Evolutionary conservation across 2,888 invertebrate genomes (phyloP).

Genomic region (Pyrochroa serraticornis): DNA sequence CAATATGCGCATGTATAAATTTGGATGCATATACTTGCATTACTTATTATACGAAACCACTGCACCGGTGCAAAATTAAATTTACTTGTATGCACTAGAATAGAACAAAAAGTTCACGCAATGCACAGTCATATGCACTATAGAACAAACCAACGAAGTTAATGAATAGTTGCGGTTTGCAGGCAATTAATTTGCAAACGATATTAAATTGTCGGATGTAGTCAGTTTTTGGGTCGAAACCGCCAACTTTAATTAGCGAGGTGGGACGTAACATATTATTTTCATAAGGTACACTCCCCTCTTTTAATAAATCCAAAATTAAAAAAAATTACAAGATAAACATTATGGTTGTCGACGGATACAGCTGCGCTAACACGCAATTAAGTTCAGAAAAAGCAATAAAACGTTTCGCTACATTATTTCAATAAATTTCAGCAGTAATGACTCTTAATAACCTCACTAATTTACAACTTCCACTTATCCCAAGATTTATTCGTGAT

Average conservation of each 20-base stretch:
- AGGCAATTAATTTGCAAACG: too few relatives aligned
- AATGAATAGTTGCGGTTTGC: too few relatives aligned
- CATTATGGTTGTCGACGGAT: conserved; percentile 7
- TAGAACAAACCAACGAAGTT: too few relatives aligned
- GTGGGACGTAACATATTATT: too few relatives aligned
- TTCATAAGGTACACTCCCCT: too few relatives aligned
- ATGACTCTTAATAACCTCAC: conserved; percentile 18
- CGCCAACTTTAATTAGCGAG: too few relatives aligned
- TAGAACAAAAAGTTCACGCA: too few relatives aligned
- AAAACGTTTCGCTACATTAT: conserved; percentile 20
- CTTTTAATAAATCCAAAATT: background rate
- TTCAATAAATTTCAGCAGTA: conserved; percentile 24
- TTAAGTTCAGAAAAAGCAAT: conserved; percentile 18
- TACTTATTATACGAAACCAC: background rate
- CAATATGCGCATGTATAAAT: conserved; percentile 6
- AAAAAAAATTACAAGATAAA: background rate
- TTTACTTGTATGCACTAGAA: background rate
- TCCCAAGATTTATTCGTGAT: conserved; percentile 4
- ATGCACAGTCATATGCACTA: too few relatives aligned
- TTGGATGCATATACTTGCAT: background rate
- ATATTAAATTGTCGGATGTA: too few relatives aligned
- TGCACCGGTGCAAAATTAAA: background rate
- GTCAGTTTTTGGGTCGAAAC: too few relatives aligned
- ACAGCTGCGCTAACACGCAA: conserved; percentile 28
- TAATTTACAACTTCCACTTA: conserved; percentile 24